Conservation (phyloP, 2,797 vertebrate species). For the Perodicticus potto region DNA sequence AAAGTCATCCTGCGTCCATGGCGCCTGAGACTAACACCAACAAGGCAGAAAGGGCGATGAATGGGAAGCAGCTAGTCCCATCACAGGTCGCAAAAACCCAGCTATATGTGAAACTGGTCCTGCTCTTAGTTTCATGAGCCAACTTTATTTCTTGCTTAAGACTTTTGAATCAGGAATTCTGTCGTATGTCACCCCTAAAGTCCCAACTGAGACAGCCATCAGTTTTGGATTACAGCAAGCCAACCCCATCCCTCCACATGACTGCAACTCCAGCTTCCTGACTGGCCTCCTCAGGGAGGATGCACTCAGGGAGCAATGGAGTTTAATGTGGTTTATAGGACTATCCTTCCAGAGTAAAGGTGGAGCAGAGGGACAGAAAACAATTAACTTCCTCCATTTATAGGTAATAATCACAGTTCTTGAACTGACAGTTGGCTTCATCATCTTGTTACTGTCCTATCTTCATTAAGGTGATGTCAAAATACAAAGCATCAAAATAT, state of each 20-base stretch:
- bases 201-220: neutral
- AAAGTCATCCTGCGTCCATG: neutral
- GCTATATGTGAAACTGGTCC: neutral
- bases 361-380: neutral
- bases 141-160: constrained; percentile 22
- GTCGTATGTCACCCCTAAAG: neutral
- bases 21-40: neutral
- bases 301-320: neutral
- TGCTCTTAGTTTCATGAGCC: neutral
- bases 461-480: constrained; percentile 55
- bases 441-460: neutral
- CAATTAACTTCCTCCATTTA: constrained; percentile 24
- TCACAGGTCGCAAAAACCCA: neutral
- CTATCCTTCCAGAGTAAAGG: neutral
- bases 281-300: neutral
- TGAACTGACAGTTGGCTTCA: constrained; percentile 35
- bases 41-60: neutral
- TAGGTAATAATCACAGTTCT: constrained; percentile 8
- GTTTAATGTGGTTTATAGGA: neutral
- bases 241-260: neutral
- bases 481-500: constrained; percentile 34
- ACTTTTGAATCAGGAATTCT: constrained; percentile 11
- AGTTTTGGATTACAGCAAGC: neutral
- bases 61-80: neutral
- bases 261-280: neutral